Conservation (phyloP, 35 echinoderm and acorn worm genomes). For the Amphiura filiformis region DNA sequence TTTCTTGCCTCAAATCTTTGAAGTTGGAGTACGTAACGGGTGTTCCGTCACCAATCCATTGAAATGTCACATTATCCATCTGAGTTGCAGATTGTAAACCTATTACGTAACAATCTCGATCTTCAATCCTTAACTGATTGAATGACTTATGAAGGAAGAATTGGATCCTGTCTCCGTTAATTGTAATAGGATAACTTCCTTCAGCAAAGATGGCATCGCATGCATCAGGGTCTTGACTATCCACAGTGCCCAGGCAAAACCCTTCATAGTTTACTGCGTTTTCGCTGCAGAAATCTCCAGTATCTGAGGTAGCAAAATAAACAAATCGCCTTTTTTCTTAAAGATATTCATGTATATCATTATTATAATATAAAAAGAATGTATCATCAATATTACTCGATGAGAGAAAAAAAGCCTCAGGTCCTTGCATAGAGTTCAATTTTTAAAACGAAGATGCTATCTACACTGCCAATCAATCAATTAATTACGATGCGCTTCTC, state of each 20-base stretch:
- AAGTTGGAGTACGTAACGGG: slow-evolving; percentile 27
- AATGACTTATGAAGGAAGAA: background rate
- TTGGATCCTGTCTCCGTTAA: background rate
- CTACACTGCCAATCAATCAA: no score
- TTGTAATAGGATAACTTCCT: background rate
- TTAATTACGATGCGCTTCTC: no score
- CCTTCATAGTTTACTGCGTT: background rate
- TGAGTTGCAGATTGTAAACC: background rate
- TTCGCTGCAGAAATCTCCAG: slow-evolving; percentile 11
- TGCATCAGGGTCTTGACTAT: background rate
- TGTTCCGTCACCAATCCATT: slow-evolving; percentile 1
- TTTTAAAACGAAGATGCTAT: no score
- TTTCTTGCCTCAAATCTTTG: background rate
- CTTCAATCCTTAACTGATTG: background rate
- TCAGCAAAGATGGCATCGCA: slow-evolving; percentile 8
- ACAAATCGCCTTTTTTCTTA: no score
- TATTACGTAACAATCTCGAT: background rate
- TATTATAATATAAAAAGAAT: no score
- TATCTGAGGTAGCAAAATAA: no score
- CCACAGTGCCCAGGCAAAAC: background rate
- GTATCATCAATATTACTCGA: no score
- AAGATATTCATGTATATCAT: no score
- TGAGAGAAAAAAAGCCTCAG: no score
- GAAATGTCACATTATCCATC: background rate
- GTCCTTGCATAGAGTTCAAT: no score